Base-by-base conservation (phyloP, 1,140 invertebrate species). In the Cecropterus lyciades region DNA sequence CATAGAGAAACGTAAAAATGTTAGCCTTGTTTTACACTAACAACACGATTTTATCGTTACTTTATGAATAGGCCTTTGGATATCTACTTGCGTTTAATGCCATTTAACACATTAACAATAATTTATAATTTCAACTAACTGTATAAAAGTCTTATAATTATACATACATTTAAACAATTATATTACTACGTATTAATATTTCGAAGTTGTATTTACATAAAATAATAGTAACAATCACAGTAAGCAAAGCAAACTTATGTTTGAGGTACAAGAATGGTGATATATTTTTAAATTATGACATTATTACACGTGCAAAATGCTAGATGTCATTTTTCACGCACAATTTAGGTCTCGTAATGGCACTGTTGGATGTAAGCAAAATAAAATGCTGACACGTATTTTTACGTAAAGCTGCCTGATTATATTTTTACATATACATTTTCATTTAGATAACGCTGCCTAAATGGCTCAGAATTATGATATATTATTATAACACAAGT, bases 41-140 rank as follows among this genome's bases (percentile, higher is more conserved):
- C n/a, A n/a, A n/a, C n/a, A n/a, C n/a, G n/a, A 65, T 65, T 45
- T 45, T 48, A 59, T 60, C 55, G 42, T 45, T 45, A 20, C 8
- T 33, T 70, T 62, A 42, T n/a, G 16, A 62, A 70, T 73, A 73
- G 72, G 72, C 72, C 72, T 67, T 57, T 56, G 72, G 72, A 73
- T 59, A 68, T 62, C 65, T 70, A 73, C 71, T 73, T 73, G 71
- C 71, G 16, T 49, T 59, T n/a, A n/a, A n/a, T n/a, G n/a, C 20
- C 20, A 59, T 24, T 59, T 59, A 24, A 59, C 13, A 57, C 13
- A 15, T 30, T 45, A 42, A 33, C 1, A 33, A 10, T 33, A 33
- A 6, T 24, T 45, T 45, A 27, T 43, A 45, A 1, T 24, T 14
- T n/a, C n/a, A n/a, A n/a, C n/a, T n/a, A n/a, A n/a, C n/a, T 30